Evolutionary conservation across 2,888 invertebrate species (phyloP).

Genomic region (Campoplex nolae): DNA sequence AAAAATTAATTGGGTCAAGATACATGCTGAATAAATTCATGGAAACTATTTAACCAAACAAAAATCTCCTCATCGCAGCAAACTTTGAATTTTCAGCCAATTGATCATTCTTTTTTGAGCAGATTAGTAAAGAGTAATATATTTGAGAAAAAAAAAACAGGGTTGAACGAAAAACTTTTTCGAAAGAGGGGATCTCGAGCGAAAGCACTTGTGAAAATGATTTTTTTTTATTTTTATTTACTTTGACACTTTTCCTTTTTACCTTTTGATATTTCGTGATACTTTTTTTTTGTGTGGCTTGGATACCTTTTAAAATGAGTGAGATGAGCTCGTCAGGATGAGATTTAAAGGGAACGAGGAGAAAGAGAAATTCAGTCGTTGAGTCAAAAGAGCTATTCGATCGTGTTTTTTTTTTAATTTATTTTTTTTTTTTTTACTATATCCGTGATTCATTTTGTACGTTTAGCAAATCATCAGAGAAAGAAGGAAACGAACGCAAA

Average conservation of each 20-base stretch:
- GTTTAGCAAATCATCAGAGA: constrained; percentile 52
- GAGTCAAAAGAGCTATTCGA: constrained; percentile 45
- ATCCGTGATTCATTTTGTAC: constrained; percentile 57
- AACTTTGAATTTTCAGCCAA: background rate
- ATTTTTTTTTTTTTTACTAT: constrained; percentile 2
- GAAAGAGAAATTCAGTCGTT: background rate
- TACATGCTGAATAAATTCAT: background rate
- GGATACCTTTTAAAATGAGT: constrained; percentile 1
- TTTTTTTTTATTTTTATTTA: background rate
- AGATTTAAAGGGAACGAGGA: constrained; percentile 9
- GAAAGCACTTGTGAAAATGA: background rate
- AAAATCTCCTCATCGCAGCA: background rate
- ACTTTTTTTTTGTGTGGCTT: background rate
- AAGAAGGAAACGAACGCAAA: constrained; percentile 37
- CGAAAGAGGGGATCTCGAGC: background rate
- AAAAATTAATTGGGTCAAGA: background rate
- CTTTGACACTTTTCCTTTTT: background rate
- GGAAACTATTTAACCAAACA: background rate
- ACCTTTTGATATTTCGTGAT: background rate
- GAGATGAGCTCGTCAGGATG: constrained; percentile 15
- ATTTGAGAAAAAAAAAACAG: background rate
- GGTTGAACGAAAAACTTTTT: background rate
- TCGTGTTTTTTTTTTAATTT: background rate
- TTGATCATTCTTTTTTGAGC: background rate
- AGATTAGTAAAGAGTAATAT: background rate